Percentiles rank a stretch among this genome's conserved stretches.
Conservation (phyloP, 2,113 vertebrate species). For the Numenius arquata region DNA sequence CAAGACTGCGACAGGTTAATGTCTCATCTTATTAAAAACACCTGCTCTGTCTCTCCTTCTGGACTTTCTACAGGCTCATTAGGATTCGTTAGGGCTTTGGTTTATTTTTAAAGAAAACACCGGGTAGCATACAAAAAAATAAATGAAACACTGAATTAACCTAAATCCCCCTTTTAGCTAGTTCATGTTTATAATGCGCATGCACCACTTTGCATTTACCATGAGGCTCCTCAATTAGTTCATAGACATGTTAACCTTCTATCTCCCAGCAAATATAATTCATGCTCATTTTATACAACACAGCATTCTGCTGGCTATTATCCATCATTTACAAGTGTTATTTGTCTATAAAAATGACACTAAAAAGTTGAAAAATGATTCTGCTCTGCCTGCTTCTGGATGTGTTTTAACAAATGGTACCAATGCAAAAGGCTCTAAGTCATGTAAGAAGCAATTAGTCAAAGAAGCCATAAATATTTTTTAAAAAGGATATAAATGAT, state of each 20-base stretch:
- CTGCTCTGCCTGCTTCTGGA: conserved; percentile 72
- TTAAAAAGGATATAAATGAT: conserved; percentile 79
- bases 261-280: conserved; percentile 76
- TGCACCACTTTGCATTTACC: conserved; percentile 68
- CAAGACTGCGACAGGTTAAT: not conserved
- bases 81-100: not conserved
- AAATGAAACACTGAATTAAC: conserved; percentile 45
- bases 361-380: conserved; percentile 83
- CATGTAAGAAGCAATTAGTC: conserved; percentile 79
- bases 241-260: conserved; percentile 78
- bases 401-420: conserved; percentile 78
- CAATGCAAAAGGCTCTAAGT: conserved; percentile 73
- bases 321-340: conserved; percentile 83
- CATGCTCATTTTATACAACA: conserved; percentile 72
- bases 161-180: conserved; percentile 60
- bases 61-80: conserved; percentile 32
- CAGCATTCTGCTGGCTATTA: conserved; percentile 76
- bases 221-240: conserved; percentile 78
- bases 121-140: conserved; percentile 35
- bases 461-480: conserved; percentile 80
- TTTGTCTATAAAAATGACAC: conserved; percentile 85
- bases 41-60: conserved; percentile 1
- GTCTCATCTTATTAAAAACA: conserved; percentile 5
- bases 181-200: conserved; percentile 57
- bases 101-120: not conserved